Evolutionary conservation across 1,140 invertebrate genomes (phyloP), one percentile per base, ranked within the genome.

Genomic region (Drosophila erecta): DNA sequence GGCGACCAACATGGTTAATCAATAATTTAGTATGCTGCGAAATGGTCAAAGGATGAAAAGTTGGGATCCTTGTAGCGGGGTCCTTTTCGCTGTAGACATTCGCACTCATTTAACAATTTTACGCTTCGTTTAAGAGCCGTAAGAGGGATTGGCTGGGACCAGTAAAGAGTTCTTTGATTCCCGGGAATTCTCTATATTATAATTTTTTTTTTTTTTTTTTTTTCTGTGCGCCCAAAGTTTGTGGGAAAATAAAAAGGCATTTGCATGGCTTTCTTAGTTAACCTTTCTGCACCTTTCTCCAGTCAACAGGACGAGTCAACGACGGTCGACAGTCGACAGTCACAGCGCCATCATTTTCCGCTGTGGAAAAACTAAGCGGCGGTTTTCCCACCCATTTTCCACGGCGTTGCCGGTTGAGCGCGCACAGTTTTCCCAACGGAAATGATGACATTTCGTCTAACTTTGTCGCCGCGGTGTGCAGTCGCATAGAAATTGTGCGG

Each of bases 401-500:
- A 40, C 38, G 41, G 35, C 55, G 62, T 76, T 76, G 75, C 41
- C 75, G 65, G 58, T 69, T 89, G 72, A 84, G 84, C 69, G 83
- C 71, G 67, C 73, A 66, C 81, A 74, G 70, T 79, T 83, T 47
- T 87, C 54, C 76, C 83, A 91, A 71, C 76, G 87, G 87, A 90
- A 89, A 90, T 91, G 79, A 90, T 90, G 87, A 91, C 87, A 90
- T 91, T 91, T 84, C 87, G 87, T 90, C 87, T 79, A 90, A 90
- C 87, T 90, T 81, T 87, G 83, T 85, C 55, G 72, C 62, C 59
- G 61, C 77, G 62, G 43, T 84, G 81, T 89, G 84, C 83, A 87
- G 35, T 89, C 84, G 84, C 76, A 79, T 79, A 87, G 83, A 87
- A 87, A 87, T 83, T 71, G 40, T 64, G 40, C 38, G 30, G 30